These are phyloP conservation scores for Magallana ariakensis DNA, from an alignment of 1,140 invertebrate species.

Conservation along the genomic window DNA sequence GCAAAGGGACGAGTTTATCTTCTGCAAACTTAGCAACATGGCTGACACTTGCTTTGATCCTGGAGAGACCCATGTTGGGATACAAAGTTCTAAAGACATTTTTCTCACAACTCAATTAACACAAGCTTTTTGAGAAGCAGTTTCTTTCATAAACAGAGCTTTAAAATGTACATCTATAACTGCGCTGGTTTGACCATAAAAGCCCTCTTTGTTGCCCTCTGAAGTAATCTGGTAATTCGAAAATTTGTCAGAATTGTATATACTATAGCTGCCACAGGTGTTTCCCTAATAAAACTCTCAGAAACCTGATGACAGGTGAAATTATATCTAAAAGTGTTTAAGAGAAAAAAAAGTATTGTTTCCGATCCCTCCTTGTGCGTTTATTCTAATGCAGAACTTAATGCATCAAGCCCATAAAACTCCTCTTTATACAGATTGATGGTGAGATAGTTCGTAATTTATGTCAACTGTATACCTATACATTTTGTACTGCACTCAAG, in stretches of 20 bases:
- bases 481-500: neutral
- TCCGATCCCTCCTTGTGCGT: neutral
- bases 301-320: slow-evolving; percentile 35
- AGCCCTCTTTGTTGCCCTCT: neutral
- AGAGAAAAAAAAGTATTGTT: slow-evolving; percentile 20
- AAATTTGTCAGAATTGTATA: slow-evolving; percentile 29
- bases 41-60: slow-evolving; percentile 10
- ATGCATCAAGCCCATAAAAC: slow-evolving; percentile 31
- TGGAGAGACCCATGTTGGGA: neutral
- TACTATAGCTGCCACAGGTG: neutral
- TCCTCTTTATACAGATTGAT: slow-evolving; percentile 10
- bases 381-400: slow-evolving; percentile 26
- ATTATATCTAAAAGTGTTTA: slow-evolving; percentile 23
- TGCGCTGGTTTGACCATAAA: slow-evolving; percentile 14
- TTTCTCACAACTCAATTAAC: slow-evolving; percentile 32
- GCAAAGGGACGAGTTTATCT: slow-evolving; percentile 19
- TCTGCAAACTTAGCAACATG: slow-evolving; percentile 22
- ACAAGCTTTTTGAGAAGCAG: neutral
- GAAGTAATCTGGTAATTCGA: slow-evolving; percentile 15
- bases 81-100: slow-evolving; percentile 24
- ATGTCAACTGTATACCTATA: slow-evolving; percentile 4
- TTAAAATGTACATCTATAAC: slow-evolving; percentile 14
- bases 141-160: slow-evolving; percentile 14
- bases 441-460: slow-evolving; percentile 4
- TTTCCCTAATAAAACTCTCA: slow-evolving; percentile 15